phyloP scores from a whole-genome alignment of 2,888 invertebrate genomes.

The Fissipunctia ypsillon region DNA sequence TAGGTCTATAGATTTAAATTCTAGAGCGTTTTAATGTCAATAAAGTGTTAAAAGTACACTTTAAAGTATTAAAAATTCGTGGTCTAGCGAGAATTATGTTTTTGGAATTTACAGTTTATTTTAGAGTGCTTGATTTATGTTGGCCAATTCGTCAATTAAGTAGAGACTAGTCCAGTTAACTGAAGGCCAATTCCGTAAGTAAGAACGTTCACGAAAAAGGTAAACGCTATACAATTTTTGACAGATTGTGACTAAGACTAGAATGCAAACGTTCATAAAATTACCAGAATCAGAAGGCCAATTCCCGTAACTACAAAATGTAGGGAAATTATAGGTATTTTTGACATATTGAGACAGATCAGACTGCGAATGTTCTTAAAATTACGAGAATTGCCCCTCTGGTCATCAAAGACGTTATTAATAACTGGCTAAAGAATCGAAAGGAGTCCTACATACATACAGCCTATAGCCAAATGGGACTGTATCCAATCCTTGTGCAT shows the following conservation, averaged over 20 bases:
- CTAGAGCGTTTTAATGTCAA: neutral
- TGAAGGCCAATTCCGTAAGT: no score
- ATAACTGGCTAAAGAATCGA: slow-evolving; percentile 21
- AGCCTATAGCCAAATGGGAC: neutral
- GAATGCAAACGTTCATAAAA: no score
- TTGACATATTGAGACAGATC: no score
- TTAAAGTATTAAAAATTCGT: neutral
- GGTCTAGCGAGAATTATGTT: neutral
- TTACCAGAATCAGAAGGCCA: no score
- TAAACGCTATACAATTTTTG: no score
- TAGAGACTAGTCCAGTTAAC: slow-evolving; percentile 20
- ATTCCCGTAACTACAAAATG: no score
- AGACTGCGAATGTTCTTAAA: no score
- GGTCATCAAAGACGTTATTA: slow-evolving; percentile 45
- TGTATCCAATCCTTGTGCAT: neutral
- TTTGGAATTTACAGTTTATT: slow-evolving; percentile 14
- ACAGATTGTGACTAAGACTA: no score
- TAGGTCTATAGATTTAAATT: neutral
- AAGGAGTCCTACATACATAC: slow-evolving; percentile 4
- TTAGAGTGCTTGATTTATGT: slow-evolving; percentile 8
- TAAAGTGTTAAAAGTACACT: slow-evolving; percentile 3
- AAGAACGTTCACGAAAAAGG: no score
- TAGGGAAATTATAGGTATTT: no score
- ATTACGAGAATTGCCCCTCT: no score
- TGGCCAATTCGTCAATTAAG: slow-evolving; percentile 32